These are phyloP conservation scores for Lophius americanus DNA, from an alignment of 2,797 vertebrate species.

Conservation along the genomic window DNA sequence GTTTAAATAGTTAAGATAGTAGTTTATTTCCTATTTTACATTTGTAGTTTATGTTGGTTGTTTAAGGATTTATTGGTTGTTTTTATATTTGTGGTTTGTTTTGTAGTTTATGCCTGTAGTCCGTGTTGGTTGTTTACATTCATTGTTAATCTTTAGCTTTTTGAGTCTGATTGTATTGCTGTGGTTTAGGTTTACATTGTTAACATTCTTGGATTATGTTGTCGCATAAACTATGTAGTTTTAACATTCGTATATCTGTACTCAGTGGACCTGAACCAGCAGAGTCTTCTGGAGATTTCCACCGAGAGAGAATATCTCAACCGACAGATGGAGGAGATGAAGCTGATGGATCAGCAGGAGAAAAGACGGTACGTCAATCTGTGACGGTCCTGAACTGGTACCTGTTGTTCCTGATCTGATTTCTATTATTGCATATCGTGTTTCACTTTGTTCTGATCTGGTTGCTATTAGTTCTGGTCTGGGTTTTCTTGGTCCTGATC, in stretches of 20 bases:
- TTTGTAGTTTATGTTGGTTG: too few relatives aligned
- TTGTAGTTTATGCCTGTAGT: too few relatives aligned
- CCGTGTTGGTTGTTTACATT: too few relatives aligned
- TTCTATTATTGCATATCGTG: neutral
- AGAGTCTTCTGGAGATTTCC: slow-evolving; percentile 74
- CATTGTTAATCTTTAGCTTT: too few relatives aligned
- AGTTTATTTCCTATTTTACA: too few relatives aligned
- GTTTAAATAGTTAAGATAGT: too few relatives aligned
- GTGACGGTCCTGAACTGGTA: neutral
- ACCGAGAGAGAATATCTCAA: slow-evolving; percentile 78
- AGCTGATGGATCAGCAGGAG: slow-evolving; percentile 76
- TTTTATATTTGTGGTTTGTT: too few relatives aligned
- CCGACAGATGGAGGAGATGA: slow-evolving; percentile 68
- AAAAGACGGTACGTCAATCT: slow-evolving; percentile 74
- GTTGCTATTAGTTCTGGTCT: neutral
- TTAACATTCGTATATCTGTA: slow-evolving; percentile 2
- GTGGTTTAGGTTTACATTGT: too few relatives aligned
- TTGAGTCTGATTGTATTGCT: too few relatives aligned
- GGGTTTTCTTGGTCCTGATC: neutral
- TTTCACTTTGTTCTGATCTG: neutral
- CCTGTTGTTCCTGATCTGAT: neutral
- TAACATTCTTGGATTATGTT: too few relatives aligned
- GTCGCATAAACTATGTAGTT: neutral
- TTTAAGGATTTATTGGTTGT: too few relatives aligned
- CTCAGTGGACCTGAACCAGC: slow-evolving; percentile 81